Percentiles rank a stretch among this genome's conserved stretches.
Conservation (phyloP, 2,797 vertebrate species). For the Rhinatrema bivittatum region DNA sequence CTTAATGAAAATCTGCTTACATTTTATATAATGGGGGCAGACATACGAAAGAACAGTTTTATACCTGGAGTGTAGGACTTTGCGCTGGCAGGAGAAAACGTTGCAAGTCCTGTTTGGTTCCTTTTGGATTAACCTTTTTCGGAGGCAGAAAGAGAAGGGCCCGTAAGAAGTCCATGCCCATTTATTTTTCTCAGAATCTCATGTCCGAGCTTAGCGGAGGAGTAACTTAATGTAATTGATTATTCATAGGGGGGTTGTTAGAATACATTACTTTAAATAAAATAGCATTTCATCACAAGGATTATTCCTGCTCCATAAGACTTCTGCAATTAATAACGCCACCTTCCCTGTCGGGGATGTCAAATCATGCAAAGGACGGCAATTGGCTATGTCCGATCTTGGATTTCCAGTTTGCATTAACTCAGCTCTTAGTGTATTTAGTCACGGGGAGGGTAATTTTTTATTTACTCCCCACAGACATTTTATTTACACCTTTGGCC, state of each 20-base stretch:
- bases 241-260: conserved; percentile 23
- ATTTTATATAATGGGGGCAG: conserved; percentile 24
- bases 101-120: conserved; percentile 7
- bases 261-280: conserved; percentile 25
- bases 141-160: conserved; percentile 20
- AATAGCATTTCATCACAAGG: conserved; percentile 17
- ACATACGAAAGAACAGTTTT: conserved; percentile 24
- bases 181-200: conserved; percentile 14
- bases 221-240: conserved; percentile 41
- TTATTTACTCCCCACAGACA: too few species aligned
- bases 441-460: too few species aligned
- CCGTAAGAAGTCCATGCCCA: conserved; percentile 11
- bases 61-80: conserved; percentile 10
- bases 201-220: conserved; percentile 34
- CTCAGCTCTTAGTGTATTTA: too few species aligned
- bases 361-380: too few species aligned
- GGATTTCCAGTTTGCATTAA: too few species aligned
- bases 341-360: too few species aligned
- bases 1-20: conserved; percentile 34
- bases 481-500: too few species aligned
- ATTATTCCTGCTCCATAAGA: conserved; percentile 27
- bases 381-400: too few species aligned
- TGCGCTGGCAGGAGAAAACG: conserved; percentile 19
- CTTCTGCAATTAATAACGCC: conserved; percentile 24
- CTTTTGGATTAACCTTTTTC: conserved; percentile 17